Evolutionary conservation across 1,140 invertebrate species (phyloP).

Genomic region (Muscidifurax raptorellus): DNA sequence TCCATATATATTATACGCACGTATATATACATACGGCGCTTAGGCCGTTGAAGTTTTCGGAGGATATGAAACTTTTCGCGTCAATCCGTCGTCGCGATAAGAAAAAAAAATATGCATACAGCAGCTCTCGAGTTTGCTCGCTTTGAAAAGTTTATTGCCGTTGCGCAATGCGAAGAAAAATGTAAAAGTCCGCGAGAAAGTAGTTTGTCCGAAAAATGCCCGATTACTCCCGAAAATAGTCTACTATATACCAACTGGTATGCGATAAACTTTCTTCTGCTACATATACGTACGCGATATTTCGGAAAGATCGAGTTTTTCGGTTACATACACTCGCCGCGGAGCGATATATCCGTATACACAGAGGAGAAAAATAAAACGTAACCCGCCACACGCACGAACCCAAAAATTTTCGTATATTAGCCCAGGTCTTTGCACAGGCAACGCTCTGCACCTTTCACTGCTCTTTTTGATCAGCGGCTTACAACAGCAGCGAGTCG

Average conservation of each 20-base stretch:
- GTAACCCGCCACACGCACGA: neutral
- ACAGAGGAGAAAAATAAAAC: neutral
- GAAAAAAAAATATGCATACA: no score
- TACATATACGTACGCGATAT: neutral
- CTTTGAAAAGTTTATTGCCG: no score
- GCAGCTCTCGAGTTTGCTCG: no score
- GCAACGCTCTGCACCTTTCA: constrained; percentile 31
- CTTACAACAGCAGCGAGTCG: neutral
- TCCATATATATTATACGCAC: no score
- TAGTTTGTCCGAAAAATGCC: neutral
- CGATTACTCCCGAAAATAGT: neutral
- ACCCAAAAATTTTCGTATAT: neutral
- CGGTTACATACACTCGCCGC: no score
- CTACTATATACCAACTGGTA: neutral
- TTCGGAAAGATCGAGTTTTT: constrained; percentile 23
- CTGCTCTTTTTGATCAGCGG: constrained; percentile 31
- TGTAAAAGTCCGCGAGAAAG: neutral
- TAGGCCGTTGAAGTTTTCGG: no score
- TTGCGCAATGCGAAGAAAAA: neutral
- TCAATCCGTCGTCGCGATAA: no score
- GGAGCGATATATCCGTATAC: no score
- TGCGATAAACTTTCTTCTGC: neutral
- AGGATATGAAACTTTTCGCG: no score
- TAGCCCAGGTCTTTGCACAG: no score
- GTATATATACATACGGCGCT: no score